Evolutionary conservation across 2,113 vertebrate genomes (phyloP), one percentile per base, ranked within the genome.

Genomic region (Cryptomyrus ogoouensis): DNA sequence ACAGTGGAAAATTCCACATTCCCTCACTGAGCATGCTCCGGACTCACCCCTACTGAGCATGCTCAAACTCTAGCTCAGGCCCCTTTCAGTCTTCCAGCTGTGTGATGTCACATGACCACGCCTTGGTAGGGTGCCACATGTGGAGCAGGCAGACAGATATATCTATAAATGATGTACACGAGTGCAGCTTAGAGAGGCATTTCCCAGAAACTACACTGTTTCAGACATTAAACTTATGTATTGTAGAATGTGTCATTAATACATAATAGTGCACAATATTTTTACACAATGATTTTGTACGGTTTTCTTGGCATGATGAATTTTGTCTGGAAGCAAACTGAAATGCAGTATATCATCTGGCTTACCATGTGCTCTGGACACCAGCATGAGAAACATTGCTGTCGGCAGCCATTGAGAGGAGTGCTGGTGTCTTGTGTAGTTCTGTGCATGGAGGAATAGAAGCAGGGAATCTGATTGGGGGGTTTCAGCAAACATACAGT

Each of bases 1-100:
- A 85, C 83, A 89, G 91, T 93, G 92, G 92, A 93, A 93, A 93
- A 89, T 93, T 93, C 92, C 91, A 91, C 89, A 89, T 66, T 13
- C n/a, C 83, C 88, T 3, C 44, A 91, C 89, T 91, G 89, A 89
- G 91, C 92, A 92, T 91, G 92, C 91, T 70, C 90, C 17, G 2
- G 47, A 91, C 62, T 70, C 62, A 21, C 35, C 86, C 87, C 3
- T 42, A 91, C 89, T 91, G 90, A 89, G 74, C 74, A 42, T 42
- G 74, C 74, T 80, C 35, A 42, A 52, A 44, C 74, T 91, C 90
- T 90, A 83, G 91, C 42, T 58, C 66, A 87, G 90, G n/a, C 19
- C 50, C 24, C 53, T 85, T 49, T 85, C 42, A n/a, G 9, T 44
- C 24, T 74, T 56, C 83, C 88, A 91, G 88, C 88, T 85, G 83